These are phyloP conservation scores for Candidula unifasciata DNA, from an alignment of 2,888 invertebrate genomes.

Conservation along the genomic window DNA sequence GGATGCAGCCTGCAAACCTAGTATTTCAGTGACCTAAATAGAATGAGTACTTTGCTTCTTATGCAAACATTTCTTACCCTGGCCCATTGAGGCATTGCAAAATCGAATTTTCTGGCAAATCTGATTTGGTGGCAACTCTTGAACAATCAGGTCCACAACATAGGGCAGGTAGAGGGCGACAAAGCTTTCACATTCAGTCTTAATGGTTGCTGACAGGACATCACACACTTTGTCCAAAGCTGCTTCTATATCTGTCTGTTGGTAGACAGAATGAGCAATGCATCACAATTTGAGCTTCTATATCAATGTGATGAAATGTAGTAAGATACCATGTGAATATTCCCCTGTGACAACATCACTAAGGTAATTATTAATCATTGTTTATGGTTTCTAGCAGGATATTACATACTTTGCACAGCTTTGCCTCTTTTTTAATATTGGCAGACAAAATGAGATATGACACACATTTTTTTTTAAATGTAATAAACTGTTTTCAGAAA, in stretches of 20 bases:
- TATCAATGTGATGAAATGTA: background rate
- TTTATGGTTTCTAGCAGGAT: too few species aligned
- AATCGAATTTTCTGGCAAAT: constrained; percentile 22
- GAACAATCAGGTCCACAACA: constrained; percentile 39
- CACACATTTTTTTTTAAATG: too few species aligned
- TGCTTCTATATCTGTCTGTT: constrained; percentile 30
- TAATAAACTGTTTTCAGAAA: too few species aligned
- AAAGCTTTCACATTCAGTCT: constrained; percentile 31
- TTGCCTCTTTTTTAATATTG: too few species aligned
- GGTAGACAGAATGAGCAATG: background rate
- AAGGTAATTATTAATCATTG: too few species aligned
- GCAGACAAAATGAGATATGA: too few species aligned
- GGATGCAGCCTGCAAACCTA: background rate
- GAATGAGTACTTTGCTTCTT: too few species aligned
- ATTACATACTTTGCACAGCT: too few species aligned
- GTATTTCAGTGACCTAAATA: background rate
- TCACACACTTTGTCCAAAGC: constrained; percentile 50
- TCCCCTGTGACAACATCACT: too few species aligned
- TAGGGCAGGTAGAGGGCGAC: constrained; percentile 39
- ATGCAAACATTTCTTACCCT: background rate
- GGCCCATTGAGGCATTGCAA: background rate
- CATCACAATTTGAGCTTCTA: background rate
- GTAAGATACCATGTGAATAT: background rate
- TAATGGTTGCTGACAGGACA: constrained; percentile 37
- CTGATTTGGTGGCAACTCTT: constrained; percentile 19